Evolutionary conservation across 64 coral and sea anemone species (phyloP), one percentile per base, ranked within the genome.

Genomic region (Acropora tenuis): DNA sequence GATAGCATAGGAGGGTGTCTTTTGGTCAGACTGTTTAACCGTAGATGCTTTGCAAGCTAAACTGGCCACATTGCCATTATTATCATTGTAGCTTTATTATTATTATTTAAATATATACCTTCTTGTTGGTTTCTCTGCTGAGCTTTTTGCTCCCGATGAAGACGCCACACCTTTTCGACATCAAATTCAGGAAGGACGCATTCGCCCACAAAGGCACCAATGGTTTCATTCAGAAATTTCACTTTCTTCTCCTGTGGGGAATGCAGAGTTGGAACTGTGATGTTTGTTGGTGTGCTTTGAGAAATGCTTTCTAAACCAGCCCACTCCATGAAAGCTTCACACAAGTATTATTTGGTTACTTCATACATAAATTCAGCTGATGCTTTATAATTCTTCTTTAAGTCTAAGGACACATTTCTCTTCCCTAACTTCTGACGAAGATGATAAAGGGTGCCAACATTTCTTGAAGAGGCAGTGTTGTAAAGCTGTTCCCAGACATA

Each of bases 161-260:
- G 58, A n/a, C 66, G 45, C 78, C 58, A 69, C 47, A 63, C 55
- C 50, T 86, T 74, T 86, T 92, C 90, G 19, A 79, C 57, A 77
- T 92, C 90, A 92, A 92, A 92, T 48, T 92, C 73, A 46, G 85
- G 80, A 42, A 92, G 43, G 0, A 92, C 80, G 78, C 66, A 92
- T 86, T 92, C 82, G 61, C 86, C 82, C 3, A 92, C 80, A 76
- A 92, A 86, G 18, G 47, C 48, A 8, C 90, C 90, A 92, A 92
- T 30, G 68, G 20, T 72, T 4, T n/a, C 68, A 80, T 48, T n/a
- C 48, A 80, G 13, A 80, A 80, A 80, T 43, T 48, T 80, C 1
- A 9, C 30, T 43, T 48, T 48, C 48, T 15, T 30, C 57, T 80
- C 55, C 15, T 49, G 11, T 43, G 50, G 9, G 58, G 58, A 6